Evolutionary conservation across 2,888 invertebrate species (phyloP).

Genomic region (Agriopis aurantiaria): DNA sequence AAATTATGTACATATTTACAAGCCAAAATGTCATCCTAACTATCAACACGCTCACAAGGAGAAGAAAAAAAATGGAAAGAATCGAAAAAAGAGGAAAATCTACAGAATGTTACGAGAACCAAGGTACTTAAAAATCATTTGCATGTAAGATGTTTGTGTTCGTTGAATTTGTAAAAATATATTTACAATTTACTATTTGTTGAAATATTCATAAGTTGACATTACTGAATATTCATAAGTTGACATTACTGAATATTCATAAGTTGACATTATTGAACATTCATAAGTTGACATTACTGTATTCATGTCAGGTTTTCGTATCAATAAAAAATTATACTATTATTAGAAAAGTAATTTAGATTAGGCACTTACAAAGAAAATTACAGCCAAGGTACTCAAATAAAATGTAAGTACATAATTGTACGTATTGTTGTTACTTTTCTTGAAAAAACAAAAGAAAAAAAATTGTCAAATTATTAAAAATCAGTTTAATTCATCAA

Average conservation of each 20-base stretch:
- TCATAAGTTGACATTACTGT: too few relatives aligned
- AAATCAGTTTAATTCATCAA: constrained; percentile 28
- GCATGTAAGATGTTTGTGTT: not conserved
- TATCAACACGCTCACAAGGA: constrained; percentile 14
- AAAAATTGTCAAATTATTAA: constrained; percentile 19
- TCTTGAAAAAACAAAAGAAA: constrained; percentile 4
- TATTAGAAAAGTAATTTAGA: not conserved
- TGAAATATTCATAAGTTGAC: too few relatives aligned
- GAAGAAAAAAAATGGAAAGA: too few relatives aligned
- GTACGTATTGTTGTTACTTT: not conserved
- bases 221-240: too few relatives aligned
- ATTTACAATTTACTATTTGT: too few relatives aligned
- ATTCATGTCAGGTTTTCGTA: not conserved
- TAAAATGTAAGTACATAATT: not conserved
- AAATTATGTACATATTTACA: constrained; percentile 80
- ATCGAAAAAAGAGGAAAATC: not conserved
- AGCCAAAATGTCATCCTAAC: constrained; percentile 37
- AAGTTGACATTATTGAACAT: too few relatives aligned
- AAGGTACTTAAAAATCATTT: not conserved
- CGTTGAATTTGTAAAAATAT: too few relatives aligned
- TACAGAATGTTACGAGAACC: not conserved
- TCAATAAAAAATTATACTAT: not conserved
- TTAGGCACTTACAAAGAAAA: not conserved
- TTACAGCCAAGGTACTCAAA: not conserved
- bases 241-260: too few relatives aligned